Evolutionary conservation across 2,888 invertebrate species (phyloP).

Genomic region (Mamestra brassicae): DNA sequence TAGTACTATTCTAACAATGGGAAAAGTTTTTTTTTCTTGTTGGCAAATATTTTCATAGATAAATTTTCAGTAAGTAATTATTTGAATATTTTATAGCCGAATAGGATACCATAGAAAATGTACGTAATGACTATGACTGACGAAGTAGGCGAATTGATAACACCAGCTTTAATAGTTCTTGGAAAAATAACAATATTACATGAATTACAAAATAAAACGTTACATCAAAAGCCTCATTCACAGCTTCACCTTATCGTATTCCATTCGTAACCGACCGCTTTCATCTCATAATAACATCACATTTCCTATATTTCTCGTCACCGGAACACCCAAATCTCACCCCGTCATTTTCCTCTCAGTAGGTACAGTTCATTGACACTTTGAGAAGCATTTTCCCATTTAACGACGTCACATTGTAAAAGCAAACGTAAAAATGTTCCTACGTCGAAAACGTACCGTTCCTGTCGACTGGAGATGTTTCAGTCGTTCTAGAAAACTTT

Average conservation of each 20-base stretch:
- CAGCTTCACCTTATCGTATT: slow-evolving; percentile 3
- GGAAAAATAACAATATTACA: neutral
- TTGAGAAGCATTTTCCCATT: slow-evolving; percentile 46
- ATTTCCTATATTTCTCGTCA: slow-evolving; percentile 31
- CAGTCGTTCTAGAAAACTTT: slow-evolving; percentile 13
- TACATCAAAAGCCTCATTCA: neutral
- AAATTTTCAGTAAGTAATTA: too few relatives aligned
- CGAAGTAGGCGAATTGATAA: neutral
- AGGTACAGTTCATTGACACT: slow-evolving; percentile 60
- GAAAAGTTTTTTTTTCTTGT: neutral
- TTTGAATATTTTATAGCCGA: too few relatives aligned
- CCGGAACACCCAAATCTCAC: slow-evolving; percentile 6
- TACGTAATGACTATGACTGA: too few relatives aligned
- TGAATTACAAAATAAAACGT: neutral
- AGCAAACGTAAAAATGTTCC: slow-evolving; percentile 46
- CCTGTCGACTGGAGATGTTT: slow-evolving; percentile 28
- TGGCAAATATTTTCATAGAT: too few relatives aligned
- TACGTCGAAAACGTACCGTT: slow-evolving; percentile 30
- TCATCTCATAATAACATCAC: slow-evolving; percentile 16
- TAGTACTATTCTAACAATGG: neutral
- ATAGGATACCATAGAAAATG: too few relatives aligned
- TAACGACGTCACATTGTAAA: slow-evolving; percentile 56
- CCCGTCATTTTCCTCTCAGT: slow-evolving; percentile 30
- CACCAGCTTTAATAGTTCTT: neutral
- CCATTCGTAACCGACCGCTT: slow-evolving; percentile 12